Evolutionary conservation across 2,888 invertebrate species (phyloP).

Genomic region (Nemotelus nigrinus): DNA sequence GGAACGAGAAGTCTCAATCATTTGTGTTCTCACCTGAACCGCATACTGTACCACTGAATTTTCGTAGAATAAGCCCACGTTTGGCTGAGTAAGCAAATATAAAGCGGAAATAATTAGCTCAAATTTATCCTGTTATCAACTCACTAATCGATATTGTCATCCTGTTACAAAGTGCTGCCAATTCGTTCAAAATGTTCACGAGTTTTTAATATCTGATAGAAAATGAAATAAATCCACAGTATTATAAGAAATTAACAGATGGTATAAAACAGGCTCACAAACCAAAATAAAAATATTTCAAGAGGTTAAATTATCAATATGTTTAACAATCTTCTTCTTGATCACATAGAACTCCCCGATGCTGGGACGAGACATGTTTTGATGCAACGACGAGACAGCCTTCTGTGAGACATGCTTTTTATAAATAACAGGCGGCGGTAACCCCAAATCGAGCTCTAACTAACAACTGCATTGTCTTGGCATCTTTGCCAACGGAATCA

Average conservation of each 20-base stretch:
- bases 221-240: not conserved
- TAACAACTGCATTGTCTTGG: not conserved
- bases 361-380: too few relatives aligned
- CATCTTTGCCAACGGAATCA: constrained; percentile 4
- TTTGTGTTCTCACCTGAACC: constrained; percentile 16
- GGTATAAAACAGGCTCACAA: too few relatives aligned
- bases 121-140: constrained; percentile 48
- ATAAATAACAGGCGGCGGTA: too few relatives aligned
- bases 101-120: constrained; percentile 50
- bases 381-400: too few relatives aligned
- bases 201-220: not conserved
- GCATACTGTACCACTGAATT: not conserved
- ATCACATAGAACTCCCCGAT: too few relatives aligned
- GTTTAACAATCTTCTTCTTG: too few relatives aligned
- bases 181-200: not conserved
- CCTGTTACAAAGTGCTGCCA: not conserved
- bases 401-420: too few relatives aligned
- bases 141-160: not conserved
- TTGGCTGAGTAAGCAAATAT: constrained; percentile 48
- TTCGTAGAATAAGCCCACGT: constrained; percentile 1
- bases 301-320: too few relatives aligned
- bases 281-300: too few relatives aligned
- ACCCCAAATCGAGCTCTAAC: too few relatives aligned
- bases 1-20: constrained; percentile 5
- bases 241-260: not conserved